Percentiles rank a stretch among this genome's conserved stretches.
phyloP scores from a whole-genome alignment of 2,113 vertebrate species.

The Aphyosemion australe region DNA sequence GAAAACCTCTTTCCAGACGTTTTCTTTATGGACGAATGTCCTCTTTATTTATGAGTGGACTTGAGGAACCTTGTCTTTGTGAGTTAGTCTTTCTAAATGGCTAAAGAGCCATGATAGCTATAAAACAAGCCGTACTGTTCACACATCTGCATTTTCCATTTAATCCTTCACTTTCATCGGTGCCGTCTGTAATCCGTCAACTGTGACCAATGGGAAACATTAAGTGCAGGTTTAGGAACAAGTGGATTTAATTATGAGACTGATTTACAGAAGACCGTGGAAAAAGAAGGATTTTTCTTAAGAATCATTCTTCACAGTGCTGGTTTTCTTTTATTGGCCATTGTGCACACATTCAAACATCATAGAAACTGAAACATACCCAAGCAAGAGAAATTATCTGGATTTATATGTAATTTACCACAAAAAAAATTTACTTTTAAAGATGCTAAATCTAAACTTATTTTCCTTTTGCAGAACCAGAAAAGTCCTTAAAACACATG shows the following conservation, averaged over 20 bases:
- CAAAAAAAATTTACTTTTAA: constrained; percentile 25
- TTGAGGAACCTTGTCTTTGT: constrained; percentile 65
- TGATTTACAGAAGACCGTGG: constrained; percentile 61
- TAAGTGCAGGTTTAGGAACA: constrained; percentile 73
- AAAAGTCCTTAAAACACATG: constrained; percentile 60
- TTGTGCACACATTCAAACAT: constrained; percentile 30
- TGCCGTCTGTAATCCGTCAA: constrained; percentile 81
- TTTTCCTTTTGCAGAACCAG: constrained; percentile 52
- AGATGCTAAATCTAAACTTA: constrained; percentile 1
- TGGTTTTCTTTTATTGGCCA: constrained; percentile 60
- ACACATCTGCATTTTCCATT: constrained; percentile 81
- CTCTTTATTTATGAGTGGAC: constrained; percentile 62
- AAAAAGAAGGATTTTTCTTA: constrained; percentile 47
- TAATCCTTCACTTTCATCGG: constrained; percentile 77
- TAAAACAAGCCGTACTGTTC: constrained; percentile 73
- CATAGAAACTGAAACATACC: constrained; percentile 27
- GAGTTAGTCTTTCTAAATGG: constrained; percentile 65
- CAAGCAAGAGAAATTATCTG: constrained; percentile 29
- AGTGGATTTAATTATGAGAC: constrained; percentile 81
- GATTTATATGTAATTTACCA: constrained; percentile 28
- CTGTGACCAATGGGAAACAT: constrained; percentile 81
- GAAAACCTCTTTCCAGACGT: constrained; percentile 40
- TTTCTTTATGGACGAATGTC: constrained; percentile 32
- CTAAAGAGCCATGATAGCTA: constrained; percentile 69
- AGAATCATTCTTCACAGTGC: constrained; percentile 58